Evolutionary conservation across 2,113 vertebrate genomes (phyloP).

Genomic region (Bujurquina vittata): DNA sequence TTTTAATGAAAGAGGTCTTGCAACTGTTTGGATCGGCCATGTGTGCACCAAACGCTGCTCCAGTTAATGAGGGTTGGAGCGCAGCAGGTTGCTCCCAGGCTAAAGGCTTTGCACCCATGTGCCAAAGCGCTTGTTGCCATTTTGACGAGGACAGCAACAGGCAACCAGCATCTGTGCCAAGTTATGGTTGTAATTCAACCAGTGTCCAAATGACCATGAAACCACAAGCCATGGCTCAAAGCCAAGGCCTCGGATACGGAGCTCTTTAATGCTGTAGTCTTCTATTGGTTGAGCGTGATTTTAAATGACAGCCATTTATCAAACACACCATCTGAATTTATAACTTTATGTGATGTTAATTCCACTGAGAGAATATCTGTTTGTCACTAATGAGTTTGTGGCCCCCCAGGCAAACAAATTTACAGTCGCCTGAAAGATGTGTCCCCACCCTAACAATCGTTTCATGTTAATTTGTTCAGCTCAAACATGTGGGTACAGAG

Average conservation of each 20-base stretch:
- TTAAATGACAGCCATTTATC: slow-evolving; percentile 40
- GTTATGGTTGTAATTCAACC: slow-evolving; percentile 38
- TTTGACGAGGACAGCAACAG: slow-evolving; percentile 39
- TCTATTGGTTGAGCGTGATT: not conserved
- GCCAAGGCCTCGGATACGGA: not conserved
- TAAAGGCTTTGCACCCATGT: slow-evolving; percentile 52
- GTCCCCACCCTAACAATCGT: slow-evolving; percentile 50
- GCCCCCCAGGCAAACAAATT: slow-evolving; percentile 40
- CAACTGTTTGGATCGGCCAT: slow-evolving; percentile 52
- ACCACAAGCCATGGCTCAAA: slow-evolving; percentile 38
- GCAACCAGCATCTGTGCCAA: slow-evolving; percentile 16
- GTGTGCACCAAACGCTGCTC: slow-evolving; percentile 53
- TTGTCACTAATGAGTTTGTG: slow-evolving; percentile 47
- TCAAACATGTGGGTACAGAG: slow-evolving; percentile 21
- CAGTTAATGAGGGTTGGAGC: slow-evolving; percentile 29
- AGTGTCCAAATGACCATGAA: slow-evolving; percentile 41
- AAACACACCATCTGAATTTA: slow-evolving; percentile 34
- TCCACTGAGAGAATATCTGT: slow-evolving; percentile 12
- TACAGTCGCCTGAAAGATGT: slow-evolving; percentile 48
- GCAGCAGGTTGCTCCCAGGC: slow-evolving; percentile 31
- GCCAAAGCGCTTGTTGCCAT: slow-evolving; percentile 31
- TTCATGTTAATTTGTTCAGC: slow-evolving; percentile 46
- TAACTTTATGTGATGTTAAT: slow-evolving; percentile 27
- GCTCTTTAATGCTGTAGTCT: slow-evolving; percentile 8
- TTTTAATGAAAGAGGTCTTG: slow-evolving; percentile 25